phyloP scores from a whole-genome alignment of 2,888 invertebrate genomes.

The Drosophila nigritarsus region DNA sequence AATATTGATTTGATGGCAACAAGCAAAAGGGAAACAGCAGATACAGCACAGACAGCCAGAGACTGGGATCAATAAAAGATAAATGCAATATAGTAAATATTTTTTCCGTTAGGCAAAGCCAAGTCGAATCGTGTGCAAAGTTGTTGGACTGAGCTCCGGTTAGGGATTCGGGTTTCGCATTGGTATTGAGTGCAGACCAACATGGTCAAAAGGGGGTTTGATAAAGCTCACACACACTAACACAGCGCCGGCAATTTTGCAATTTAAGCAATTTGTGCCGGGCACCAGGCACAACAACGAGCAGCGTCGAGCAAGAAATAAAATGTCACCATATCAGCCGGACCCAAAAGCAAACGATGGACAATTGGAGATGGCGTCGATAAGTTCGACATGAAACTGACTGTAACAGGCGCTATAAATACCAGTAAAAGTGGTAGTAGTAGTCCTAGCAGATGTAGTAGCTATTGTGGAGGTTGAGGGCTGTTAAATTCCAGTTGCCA shows the following conservation, averaged over 20 bases:
- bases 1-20: constrained; percentile 76
- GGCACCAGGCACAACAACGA: constrained; percentile 52
- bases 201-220: constrained; percentile 3
- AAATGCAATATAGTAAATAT: constrained; percentile 67
- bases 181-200: constrained; percentile 7
- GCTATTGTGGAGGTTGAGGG: background rate
- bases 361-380: constrained; percentile 55
- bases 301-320: constrained; percentile 20
- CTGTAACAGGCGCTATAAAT: constrained; percentile 49
- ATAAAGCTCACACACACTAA: constrained; percentile 33
- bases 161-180: background rate
- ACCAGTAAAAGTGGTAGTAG: constrained; percentile 14
- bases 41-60: constrained; percentile 27
- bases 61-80: constrained; percentile 71
- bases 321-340: constrained; percentile 25
- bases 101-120: constrained; percentile 56
- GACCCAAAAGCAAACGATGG: constrained; percentile 24
- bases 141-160: constrained; percentile 5
- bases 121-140: constrained; percentile 50
- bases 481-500: constrained; percentile 30
- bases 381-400: constrained; percentile 59
- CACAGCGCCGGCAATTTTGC: constrained; percentile 78
- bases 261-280: constrained; percentile 77
- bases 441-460: background rate
- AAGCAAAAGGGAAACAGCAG: constrained; percentile 24